phyloP scores from a whole-genome alignment of 2,797 vertebrate genomes.

The Gymnocypris eckloni region DNA sequence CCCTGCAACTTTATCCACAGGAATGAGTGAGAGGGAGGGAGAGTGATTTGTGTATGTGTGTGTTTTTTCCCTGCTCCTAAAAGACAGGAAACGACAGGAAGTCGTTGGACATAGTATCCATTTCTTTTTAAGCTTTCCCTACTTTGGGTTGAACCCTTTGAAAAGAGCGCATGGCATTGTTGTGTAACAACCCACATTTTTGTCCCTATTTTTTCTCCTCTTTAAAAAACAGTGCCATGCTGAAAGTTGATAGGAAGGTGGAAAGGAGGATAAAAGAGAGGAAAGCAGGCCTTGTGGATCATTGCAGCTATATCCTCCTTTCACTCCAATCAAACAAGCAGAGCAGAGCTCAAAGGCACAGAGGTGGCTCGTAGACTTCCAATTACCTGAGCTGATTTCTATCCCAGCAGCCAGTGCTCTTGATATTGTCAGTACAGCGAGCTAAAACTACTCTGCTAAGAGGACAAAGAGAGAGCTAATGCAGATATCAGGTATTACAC shows the following conservation, averaged over 20 bases:
- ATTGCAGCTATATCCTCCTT: constrained; percentile 45
- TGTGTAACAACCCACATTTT: constrained; percentile 4
- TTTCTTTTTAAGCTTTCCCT: constrained; percentile 84
- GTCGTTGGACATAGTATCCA: constrained; percentile 82
- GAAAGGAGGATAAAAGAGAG: constrained; percentile 41
- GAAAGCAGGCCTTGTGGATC: constrained; percentile 43
- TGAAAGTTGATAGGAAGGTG: constrained; percentile 32
- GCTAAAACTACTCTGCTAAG: constrained; percentile 32
- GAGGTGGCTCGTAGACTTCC: constrained; percentile 45
- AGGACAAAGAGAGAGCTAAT: constrained; percentile 39
- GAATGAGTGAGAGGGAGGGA: constrained; percentile 38
- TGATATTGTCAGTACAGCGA: constrained; percentile 18
- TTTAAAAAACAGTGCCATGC: background rate
- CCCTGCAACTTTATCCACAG: constrained; percentile 48
- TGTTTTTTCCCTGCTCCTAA: constrained; percentile 35
- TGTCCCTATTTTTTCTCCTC: background rate
- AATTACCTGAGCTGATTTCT: constrained; percentile 51
- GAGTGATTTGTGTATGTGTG: background rate
- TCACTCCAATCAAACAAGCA: constrained; percentile 46
- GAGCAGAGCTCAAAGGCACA: constrained; percentile 41
- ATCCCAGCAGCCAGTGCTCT: constrained; percentile 30
- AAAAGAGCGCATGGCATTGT: constrained; percentile 37
- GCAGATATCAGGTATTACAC: constrained; percentile 45
- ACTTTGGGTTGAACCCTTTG: constrained; percentile 47
- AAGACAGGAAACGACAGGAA: constrained; percentile 83